Percentiles rank a stretch among this genome's conserved stretches.
These are phyloP conservation scores for Heliconius charithonia DNA, from an alignment of 2,888 invertebrate genomes.

Conservation along the genomic window DNA sequence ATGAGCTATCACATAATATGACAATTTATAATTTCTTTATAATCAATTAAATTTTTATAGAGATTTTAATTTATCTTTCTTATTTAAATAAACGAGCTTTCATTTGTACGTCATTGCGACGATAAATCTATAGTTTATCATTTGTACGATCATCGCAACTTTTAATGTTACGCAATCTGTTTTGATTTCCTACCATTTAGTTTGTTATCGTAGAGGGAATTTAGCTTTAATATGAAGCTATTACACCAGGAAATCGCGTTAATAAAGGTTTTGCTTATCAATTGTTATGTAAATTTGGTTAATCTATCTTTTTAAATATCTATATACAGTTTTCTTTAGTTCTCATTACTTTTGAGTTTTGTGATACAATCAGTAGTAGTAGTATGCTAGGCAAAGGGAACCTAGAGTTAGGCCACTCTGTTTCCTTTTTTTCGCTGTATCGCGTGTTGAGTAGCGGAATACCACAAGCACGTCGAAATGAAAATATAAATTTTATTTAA, in stretches of 20 bases:
- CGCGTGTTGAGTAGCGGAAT: no score
- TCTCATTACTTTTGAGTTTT: neutral
- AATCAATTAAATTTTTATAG: neutral
- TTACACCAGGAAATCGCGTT: constrained; percentile 13
- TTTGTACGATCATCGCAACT: constrained; percentile 43
- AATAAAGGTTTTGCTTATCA: constrained; percentile 20
- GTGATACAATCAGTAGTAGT: neutral
- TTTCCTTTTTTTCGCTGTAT: no score
- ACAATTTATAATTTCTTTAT: neutral
- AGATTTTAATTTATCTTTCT: neutral
- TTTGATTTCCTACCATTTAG: constrained; percentile 41
- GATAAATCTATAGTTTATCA: constrained; percentile 44
- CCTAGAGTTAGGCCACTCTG: no score
- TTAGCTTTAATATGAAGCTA: constrained; percentile 15
- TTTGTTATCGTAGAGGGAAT: constrained; percentile 27
- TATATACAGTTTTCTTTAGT: neutral
- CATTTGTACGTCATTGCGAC: constrained; percentile 39
- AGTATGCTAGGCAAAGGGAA: no score
- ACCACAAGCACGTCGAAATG: no score
- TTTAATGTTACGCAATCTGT: constrained; percentile 50
- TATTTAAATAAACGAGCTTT: constrained; percentile 35
- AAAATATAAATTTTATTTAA: no score
- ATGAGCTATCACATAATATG: neutral
- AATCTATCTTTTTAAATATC: neutral
- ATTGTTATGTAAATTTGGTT: constrained; percentile 6